Percentiles rank a stretch among this genome's conserved stretches.
phyloP scores from a whole-genome alignment of 2,113 vertebrate genomes.

The Dryoscopus gambensis region DNA sequence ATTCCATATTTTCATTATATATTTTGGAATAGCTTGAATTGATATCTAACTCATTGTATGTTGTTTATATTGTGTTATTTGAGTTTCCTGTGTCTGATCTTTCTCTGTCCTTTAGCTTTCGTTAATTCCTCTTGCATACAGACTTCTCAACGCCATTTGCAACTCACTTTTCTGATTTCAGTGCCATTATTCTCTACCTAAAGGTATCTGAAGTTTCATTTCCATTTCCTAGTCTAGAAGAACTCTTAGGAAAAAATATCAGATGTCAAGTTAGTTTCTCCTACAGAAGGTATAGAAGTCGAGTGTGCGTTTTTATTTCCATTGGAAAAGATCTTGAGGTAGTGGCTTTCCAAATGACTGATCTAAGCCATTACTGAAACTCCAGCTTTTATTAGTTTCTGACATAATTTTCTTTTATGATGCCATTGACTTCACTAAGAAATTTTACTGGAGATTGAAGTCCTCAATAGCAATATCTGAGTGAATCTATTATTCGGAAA shows the following conservation, averaged over 20 bases:
- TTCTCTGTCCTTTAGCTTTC: not conserved
- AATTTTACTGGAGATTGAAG: not conserved
- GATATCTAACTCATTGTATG: not conserved
- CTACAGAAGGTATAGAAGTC: not conserved
- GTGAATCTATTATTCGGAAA: not conserved
- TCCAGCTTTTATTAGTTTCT: not conserved
- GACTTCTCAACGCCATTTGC: not conserved
- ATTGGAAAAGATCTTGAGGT: not conserved
- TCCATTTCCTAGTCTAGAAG: not conserved
- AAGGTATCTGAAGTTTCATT: not conserved
- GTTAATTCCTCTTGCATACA: not conserved
- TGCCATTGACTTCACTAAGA: not conserved
- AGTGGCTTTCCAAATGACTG: not conserved
- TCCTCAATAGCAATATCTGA: not conserved
- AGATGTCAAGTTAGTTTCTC: not conserved
- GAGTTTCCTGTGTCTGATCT: not conserved
- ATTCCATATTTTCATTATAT: not conserved
- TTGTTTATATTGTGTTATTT: not conserved
- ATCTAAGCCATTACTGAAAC: not conserved
- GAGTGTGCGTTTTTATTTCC: not conserved
- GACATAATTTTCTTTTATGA: not conserved
- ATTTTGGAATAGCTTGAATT: not conserved
- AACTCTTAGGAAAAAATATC: not conserved
- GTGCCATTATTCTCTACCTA: not conserved
- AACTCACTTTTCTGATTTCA: not conserved